A percentile compares a stretch with the other conserved stretches of the same genome.
These are phyloP conservation scores for Falco peregrinus DNA, from an alignment of 2,797 vertebrate species.

Conservation along the genomic window DNA sequence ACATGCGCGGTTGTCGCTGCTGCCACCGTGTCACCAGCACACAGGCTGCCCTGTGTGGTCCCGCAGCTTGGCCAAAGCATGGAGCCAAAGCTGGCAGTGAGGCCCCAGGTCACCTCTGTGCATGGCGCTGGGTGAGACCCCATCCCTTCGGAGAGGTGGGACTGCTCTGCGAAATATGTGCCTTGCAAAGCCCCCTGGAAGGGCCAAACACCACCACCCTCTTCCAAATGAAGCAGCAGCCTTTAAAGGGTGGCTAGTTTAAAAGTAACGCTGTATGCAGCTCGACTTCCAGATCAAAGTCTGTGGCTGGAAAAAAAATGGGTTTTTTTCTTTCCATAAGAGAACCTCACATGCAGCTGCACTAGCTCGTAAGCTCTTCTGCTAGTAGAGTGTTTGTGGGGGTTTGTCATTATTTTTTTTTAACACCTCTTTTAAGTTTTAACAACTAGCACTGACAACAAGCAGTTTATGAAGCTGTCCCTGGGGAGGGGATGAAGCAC, in stretches of 20 bases:
- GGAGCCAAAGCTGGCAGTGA: neutral
- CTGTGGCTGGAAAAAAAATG: neutral
- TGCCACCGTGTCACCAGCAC: neutral
- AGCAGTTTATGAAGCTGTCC: neutral
- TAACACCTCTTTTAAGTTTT: conserved; percentile 23
- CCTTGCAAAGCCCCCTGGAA: neutral
- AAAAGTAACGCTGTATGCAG: neutral
- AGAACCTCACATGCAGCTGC: neutral
- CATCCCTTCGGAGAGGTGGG: neutral
- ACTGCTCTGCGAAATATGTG: neutral
- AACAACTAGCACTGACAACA: conserved; percentile 6
- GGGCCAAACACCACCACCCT: too few species aligned
- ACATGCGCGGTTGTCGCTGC: neutral
- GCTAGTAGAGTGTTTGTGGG: neutral
- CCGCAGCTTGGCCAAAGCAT: rapidly evolving
- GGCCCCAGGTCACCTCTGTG: rapidly evolving
- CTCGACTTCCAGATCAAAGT: neutral
- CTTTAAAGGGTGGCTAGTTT: neutral
- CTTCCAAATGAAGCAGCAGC: neutral
- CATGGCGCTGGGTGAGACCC: rapidly evolving
- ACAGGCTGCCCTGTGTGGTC: rapidly evolving
- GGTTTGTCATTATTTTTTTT: neutral
- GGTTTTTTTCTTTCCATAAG: neutral
- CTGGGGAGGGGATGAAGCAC: conserved; percentile 13
- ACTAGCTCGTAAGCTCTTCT: neutral